Conservation (phyloP, 2,797 vertebrate species). For the Pseudocheirus occidentalis region DNA sequence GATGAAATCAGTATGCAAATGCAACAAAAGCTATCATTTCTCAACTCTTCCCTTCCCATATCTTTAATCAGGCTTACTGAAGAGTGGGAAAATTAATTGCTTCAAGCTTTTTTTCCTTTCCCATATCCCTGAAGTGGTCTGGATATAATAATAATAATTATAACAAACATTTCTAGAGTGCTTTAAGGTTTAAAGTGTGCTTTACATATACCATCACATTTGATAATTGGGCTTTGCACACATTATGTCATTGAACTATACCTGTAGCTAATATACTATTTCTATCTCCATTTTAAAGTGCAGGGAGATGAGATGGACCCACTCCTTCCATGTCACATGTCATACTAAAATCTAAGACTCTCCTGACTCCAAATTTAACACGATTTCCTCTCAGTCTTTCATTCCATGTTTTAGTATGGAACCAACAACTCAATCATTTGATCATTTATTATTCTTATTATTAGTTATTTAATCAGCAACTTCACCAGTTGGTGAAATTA, state of each 20-base stretch:
- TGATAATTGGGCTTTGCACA: not conserved
- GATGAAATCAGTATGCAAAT: constrained; percentile 19
- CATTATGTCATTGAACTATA: not conserved
- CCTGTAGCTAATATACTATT: not conserved
- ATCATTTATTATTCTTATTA: not conserved
- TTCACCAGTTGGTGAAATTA: constrained; percentile 43
- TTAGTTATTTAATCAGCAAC: constrained; percentile 66
- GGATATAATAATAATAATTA: not conserved
- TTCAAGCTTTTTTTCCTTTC: not conserved
- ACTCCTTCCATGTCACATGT: not conserved
- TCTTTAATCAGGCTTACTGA: not conserved
- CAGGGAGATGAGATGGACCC: not conserved
- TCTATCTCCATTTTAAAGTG: not conserved
- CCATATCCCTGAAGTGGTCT: not conserved
- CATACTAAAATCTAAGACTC: not conserved
- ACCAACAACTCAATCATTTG: constrained; percentile 45
- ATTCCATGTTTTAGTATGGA: not conserved
- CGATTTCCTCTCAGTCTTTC: not conserved
- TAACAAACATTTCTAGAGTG: not conserved
- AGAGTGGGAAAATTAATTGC: constrained; percentile 18
- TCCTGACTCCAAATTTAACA: not conserved
- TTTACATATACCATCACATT: not conserved
- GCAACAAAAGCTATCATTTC: not conserved
- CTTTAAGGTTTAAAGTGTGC: not conserved
- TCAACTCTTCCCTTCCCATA: not conserved